Conservation (phyloP, 2,797 vertebrate species). For the Anguilla marmorata region DNA sequence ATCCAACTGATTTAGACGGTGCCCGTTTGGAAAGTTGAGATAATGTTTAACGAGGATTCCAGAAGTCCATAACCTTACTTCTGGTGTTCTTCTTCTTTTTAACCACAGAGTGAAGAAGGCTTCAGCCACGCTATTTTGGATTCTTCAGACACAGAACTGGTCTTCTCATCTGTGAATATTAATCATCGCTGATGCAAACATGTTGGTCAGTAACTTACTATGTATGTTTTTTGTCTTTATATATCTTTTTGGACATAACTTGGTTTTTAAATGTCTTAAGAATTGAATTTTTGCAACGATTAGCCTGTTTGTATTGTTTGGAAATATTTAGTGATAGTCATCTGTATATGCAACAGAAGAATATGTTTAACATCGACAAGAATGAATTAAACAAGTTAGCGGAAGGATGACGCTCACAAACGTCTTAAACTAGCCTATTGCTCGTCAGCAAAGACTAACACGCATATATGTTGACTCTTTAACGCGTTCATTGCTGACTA, state of each 20-base stretch:
- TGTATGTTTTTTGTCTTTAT: background rate
- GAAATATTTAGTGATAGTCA: background rate
- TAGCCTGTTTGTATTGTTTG: background rate
- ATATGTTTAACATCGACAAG: background rate
- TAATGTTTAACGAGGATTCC: conserved; percentile 69
- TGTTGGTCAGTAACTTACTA: conserved; percentile 29
- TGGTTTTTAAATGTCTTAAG: background rate
- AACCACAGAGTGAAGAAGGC: background rate
- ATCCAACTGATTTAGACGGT: conserved; percentile 56
- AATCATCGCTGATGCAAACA: conserved; percentile 7
- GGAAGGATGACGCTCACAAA: background rate
- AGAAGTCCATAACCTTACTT: background rate
- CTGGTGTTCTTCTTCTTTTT: background rate
- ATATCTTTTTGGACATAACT: background rate
- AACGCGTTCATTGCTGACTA: background rate
- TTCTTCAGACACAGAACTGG: background rate
- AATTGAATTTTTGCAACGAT: background rate
- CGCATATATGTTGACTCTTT: background rate
- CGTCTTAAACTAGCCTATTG: background rate
- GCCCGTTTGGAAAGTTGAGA: conserved; percentile 61
- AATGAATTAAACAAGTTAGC: background rate
- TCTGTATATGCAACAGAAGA: background rate
- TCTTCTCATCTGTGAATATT: conserved; percentile 7
- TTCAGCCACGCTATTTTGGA: background rate
- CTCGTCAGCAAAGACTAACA: background rate